These are phyloP conservation scores for Eutrigla gurnardus DNA, from an alignment of 2,797 vertebrate genomes.

Conservation along the genomic window DNA sequence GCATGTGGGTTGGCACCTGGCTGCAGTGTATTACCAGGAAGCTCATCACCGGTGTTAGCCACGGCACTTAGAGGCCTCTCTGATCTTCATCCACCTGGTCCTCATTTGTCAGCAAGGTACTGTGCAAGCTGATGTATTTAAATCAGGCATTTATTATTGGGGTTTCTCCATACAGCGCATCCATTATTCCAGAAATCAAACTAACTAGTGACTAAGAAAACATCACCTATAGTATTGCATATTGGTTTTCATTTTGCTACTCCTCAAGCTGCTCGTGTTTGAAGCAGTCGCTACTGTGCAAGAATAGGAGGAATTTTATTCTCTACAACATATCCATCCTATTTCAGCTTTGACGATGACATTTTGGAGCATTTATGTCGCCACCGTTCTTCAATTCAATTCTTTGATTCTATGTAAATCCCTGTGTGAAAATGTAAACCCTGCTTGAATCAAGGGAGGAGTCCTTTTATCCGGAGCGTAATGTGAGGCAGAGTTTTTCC, in stretches of 20 bases:
- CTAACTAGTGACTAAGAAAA: neutral
- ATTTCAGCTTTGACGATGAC: neutral
- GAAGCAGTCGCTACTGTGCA: neutral
- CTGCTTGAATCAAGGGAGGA: neutral
- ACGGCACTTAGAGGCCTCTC: conserved; percentile 73
- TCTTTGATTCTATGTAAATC: neutral
- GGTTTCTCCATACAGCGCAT: conserved; percentile 13
- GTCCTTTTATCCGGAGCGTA: neutral
- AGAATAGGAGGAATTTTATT: neutral
- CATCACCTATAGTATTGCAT: neutral
- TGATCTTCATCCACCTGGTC: conserved; percentile 75
- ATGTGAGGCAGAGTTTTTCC: neutral
- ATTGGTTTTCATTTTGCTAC: neutral
- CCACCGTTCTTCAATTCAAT: neutral
- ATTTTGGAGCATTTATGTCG: neutral
- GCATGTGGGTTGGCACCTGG: conserved; percentile 39
- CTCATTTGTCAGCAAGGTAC: conserved; percentile 69
- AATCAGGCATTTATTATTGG: conserved; percentile 25
- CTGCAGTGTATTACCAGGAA: conserved; percentile 70
- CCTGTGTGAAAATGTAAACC: conserved; percentile 17
- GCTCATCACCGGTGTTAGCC: conserved; percentile 73
- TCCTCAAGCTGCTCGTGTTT: neutral
- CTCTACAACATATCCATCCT: neutral
- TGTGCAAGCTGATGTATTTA: conserved; percentile 20
- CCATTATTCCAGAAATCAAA: conserved; percentile 7